Evolutionary conservation across 2,888 invertebrate genomes (phyloP), one percentile per base, ranked within the genome.

Genomic region (Pyrgus malvae): DNA sequence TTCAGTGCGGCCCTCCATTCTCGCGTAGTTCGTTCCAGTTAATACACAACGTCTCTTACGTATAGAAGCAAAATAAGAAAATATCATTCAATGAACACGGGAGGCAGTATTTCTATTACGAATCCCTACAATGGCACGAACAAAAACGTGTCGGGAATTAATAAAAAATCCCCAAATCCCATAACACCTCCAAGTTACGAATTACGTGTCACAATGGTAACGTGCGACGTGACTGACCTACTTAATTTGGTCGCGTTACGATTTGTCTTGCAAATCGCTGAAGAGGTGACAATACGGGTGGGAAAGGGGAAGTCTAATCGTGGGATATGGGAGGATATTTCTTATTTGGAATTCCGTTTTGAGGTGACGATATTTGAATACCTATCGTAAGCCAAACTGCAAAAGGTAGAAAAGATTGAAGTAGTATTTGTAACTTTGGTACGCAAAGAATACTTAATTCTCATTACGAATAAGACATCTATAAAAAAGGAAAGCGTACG

Each of bases 71-170:
- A 27, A 4, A 27, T 8, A 27, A 4, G 27, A 27, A 23, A 6
- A 27, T 9, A 27, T 9, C 9, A 6, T 21, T 21, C 25, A 42
- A 27, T 0, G 14, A n/a, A 14, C 11, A 11, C 12, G 6, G 11
- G 11, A 45, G 48, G 27, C 38, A 70, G 68, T 31, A 12, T 31
- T 33, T 16, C 49, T 37, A 38, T 38, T 48, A 37, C 40, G 9
- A 12, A 5, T 31, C 19, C 78, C 78, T 76, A 87, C 84, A 84
- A 86, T 83, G 70, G 76, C 72, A 80, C 75, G 82, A 82, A 84
- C 81, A 87, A 86, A 84, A 80, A 88, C 89, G 89, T 86, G 87
- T 71, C 59, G 74, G 66, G 89, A 88, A 88, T 88, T 84, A 80
- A 79, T 78, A 80, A 80, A 80, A 82, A 81, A 84, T 81, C 72